Percentiles rank a stretch among this genome's conserved stretches.
Evolutionary conservation across 1,140 invertebrate genomes (phyloP).

Genomic region (Lordiphosa stackelbergi): DNA sequence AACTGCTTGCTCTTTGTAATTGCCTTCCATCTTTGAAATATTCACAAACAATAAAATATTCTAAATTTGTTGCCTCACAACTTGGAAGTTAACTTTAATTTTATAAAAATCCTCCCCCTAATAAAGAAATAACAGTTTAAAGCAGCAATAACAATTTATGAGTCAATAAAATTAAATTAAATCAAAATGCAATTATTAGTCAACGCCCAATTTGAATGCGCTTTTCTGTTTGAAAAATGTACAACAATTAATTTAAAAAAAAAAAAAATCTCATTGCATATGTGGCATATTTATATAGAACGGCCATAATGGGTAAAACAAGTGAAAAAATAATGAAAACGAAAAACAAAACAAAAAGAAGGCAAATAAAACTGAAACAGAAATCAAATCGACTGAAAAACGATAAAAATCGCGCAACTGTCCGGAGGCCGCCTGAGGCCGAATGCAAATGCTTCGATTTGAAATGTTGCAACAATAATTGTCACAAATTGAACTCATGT

Average conservation of each 20-base stretch:
- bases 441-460: constrained; percentile 54
- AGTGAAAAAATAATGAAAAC: constrained; percentile 40
- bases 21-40: no score
- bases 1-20: no score
- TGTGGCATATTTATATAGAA: constrained; percentile 37
- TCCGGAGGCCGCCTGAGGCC: constrained; percentile 41
- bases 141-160: constrained; percentile 27
- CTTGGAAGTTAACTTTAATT: not conserved
- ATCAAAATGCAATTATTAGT: constrained; percentile 45
- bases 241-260: constrained; percentile 43
- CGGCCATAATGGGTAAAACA: constrained; percentile 25
- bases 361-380: constrained; percentile 22
- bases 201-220: constrained; percentile 40
- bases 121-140: constrained; percentile 36
- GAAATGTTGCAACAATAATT: constrained; percentile 61
- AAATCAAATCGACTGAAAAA: constrained; percentile 47
- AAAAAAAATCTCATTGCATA: constrained; percentile 25
- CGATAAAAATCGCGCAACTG: constrained; percentile 53
- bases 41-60: no score
- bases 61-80: no score
- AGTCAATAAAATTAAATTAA: constrained; percentile 35
- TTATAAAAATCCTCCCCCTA: constrained; percentile 5
- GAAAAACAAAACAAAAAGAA: constrained; percentile 6
- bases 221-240: constrained; percentile 40
- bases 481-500: constrained; percentile 60